These are phyloP conservation scores for Adelognathus sp. DNA, from an alignment of 2,888 invertebrate genomes.

Conservation along the genomic window DNA sequence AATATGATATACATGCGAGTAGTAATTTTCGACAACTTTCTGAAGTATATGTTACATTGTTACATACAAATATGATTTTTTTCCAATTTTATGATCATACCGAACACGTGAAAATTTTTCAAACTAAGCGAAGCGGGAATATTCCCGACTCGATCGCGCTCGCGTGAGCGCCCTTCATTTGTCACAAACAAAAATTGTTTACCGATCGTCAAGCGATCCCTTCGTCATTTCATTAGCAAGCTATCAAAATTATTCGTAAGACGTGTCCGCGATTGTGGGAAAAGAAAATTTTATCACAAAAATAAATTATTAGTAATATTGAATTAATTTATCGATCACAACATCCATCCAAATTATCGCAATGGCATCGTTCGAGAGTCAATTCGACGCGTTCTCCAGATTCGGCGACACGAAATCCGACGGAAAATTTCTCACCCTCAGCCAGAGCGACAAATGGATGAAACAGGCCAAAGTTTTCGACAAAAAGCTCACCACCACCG, in stretches of 20 bases:
- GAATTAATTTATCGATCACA: not conserved
- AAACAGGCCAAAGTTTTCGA: slow-evolving; percentile 81
- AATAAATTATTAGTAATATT: not conserved
- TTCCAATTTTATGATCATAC: no score
- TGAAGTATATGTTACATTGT: no score
- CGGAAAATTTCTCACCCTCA: slow-evolving; percentile 79
- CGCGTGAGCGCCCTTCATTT: not conserved
- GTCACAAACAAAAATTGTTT: slow-evolving; percentile 23
- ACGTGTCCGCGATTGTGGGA: not conserved
- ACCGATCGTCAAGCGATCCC: not conserved
- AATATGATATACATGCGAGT: no score
- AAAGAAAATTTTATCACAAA: not conserved
- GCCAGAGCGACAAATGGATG: slow-evolving; percentile 82
- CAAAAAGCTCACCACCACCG: slow-evolving; percentile 80
- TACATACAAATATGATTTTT: no score
- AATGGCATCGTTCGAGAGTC: slow-evolving; percentile 61
- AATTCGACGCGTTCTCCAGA: slow-evolving; percentile 75
- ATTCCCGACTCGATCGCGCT: not conserved
- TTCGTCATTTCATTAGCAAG: not conserved
- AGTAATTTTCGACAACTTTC: no score
- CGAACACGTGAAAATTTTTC: no score
- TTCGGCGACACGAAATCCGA: slow-evolving; percentile 80
- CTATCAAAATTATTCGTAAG: slow-evolving; percentile 20
- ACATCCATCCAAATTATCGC: no score
- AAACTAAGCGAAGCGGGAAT: no score